A percentile compares a stretch with the other conserved stretches of the same genome.
phyloP scores from a whole-genome alignment of 2,888 invertebrate species.

The Alviniconcha strummeri region DNA sequence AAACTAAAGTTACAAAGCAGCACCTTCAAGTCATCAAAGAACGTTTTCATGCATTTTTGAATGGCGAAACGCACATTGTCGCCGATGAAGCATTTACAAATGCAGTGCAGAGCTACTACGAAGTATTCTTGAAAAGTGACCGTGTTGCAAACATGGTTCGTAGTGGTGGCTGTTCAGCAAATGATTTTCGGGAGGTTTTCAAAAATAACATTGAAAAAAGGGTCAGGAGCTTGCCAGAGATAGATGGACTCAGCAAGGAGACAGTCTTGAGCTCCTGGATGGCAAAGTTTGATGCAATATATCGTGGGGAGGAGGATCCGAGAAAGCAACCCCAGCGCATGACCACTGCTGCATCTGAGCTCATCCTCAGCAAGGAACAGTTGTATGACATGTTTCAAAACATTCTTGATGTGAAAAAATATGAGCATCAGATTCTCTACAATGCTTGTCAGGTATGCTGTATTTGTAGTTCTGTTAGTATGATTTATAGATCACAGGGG shows the following conservation, averaged over 20 bases:
- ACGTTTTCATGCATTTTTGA: constrained; percentile 95
- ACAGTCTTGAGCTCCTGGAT: constrained; percentile 99
- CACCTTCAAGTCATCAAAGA: constrained; percentile 95
- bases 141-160: constrained; percentile 96
- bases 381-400: constrained; percentile 99
- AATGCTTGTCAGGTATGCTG: constrained; percentile 91
- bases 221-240: constrained; percentile 97
- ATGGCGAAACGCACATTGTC: constrained; percentile 88
- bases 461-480: too few relatives aligned
- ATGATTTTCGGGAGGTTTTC: constrained; percentile 98
- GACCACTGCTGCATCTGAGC: constrained; percentile 78
- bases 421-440: constrained; percentile 98
- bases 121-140: constrained; percentile 96
- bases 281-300: constrained; percentile 98
- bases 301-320: constrained; percentile 78
- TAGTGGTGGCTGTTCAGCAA: constrained; percentile 97
- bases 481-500: too few relatives aligned
- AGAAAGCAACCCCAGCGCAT: constrained; percentile 79
- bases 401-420: constrained; percentile 98
- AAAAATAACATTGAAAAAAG: constrained; percentile 99
- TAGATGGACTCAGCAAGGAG: constrained; percentile 99
- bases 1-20: constrained; percentile 96
- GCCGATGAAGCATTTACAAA: constrained; percentile 90
- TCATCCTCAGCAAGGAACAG: constrained; percentile 98
- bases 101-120: constrained; percentile 89